Evolutionary conservation across 1,140 invertebrate species (phyloP).

Genomic region (Pollicipes pollicipes): DNA sequence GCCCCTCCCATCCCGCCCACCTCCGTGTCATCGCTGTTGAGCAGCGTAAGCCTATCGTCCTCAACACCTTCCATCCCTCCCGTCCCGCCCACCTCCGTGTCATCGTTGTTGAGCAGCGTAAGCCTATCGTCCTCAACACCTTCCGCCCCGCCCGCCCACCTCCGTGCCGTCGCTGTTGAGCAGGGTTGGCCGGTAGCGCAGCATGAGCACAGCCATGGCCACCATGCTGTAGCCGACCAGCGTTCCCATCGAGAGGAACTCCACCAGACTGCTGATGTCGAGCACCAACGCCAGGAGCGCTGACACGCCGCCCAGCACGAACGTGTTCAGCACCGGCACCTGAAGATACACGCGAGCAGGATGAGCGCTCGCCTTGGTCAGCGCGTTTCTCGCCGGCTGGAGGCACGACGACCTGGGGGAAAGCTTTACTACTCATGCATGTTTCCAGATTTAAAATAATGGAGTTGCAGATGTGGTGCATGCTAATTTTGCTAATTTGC

Average conservation of each 20-base stretch:
- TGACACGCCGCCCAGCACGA: conserved; percentile 56
- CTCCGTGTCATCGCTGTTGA: no score
- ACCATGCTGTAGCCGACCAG: conserved; percentile 79
- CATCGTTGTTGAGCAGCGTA: background rate
- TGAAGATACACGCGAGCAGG: conserved; percentile 23
- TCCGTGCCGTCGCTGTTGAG: conserved; percentile 4
- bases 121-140: background rate
- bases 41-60: no score
- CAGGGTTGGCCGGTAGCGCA: conserved; percentile 50
- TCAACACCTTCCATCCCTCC: no score
- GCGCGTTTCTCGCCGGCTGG: no score
- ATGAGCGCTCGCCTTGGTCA: background rate
- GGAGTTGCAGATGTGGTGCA: no score
- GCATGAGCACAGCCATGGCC: conserved; percentile 66
- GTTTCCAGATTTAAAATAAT: no score
- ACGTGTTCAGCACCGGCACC: conserved; percentile 60
- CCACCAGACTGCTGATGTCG: conserved; percentile 74
- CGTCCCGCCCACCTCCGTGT: background rate
- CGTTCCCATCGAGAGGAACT: conserved; percentile 87
- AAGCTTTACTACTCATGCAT: no score
- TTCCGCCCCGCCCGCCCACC: background rate
- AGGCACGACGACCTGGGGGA: no score
- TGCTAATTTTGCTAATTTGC: no score
- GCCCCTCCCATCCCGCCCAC: no score
- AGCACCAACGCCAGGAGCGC: conserved; percentile 65